Evolutionary conservation across 1,140 invertebrate genomes (phyloP).

Genomic region (Drosophila tropicalis): DNA sequence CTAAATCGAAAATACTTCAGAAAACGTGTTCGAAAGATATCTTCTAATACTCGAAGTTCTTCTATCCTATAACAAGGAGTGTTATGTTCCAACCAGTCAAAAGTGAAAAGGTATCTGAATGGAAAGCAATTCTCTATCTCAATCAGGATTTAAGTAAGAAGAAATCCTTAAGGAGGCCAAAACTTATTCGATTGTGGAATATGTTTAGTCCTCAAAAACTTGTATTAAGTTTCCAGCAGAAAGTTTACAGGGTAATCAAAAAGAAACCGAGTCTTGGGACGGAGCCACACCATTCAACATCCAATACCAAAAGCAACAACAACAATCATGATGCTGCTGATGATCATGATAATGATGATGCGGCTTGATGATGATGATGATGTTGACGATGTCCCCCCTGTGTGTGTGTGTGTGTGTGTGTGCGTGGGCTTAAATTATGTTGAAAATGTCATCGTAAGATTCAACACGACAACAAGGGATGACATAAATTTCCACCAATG

Average conservation of each 20-base stretch:
- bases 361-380: slow-evolving; percentile 19
- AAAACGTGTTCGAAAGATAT: too few relatives aligned
- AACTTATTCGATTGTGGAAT: too few relatives aligned
- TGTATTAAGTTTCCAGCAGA: too few relatives aligned
- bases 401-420: slow-evolving; percentile 40
- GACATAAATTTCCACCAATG: slow-evolving; percentile 83
- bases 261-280: slow-evolving; percentile 9
- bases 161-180: too few relatives aligned
- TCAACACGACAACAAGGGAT: slow-evolving; percentile 83
- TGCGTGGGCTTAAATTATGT: slow-evolving; percentile 83
- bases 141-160: too few relatives aligned
- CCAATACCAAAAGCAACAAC: slow-evolving; percentile 44
- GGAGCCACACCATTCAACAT: slow-evolving; percentile 44
- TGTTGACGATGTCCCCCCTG: slow-evolving; percentile 47
- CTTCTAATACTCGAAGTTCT: too few relatives aligned
- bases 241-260: not conserved
- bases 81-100: too few relatives aligned
- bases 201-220: too few relatives aligned
- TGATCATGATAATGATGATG: slow-evolving; percentile 32
- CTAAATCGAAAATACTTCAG: too few relatives aligned
- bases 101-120: too few relatives aligned
- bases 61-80: too few relatives aligned
- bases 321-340: slow-evolving; percentile 31
- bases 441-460: slow-evolving; percentile 83
- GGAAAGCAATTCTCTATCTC: too few relatives aligned